Conservation (phyloP, 2,113 vertebrate genomes). For the Brienomyrus brachyistius region DNA sequence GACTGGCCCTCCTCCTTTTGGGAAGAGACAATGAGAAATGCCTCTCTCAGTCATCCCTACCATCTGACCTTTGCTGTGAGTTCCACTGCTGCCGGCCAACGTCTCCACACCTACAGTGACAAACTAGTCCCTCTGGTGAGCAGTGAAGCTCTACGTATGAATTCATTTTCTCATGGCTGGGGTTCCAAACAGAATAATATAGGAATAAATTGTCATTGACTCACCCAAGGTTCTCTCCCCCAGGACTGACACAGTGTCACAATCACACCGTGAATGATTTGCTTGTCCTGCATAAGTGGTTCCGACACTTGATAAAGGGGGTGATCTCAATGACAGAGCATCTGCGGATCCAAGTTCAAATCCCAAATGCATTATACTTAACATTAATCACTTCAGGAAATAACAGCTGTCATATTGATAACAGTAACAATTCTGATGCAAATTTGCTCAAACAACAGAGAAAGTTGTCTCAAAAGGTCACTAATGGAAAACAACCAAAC, state of each 20-base stretch:
- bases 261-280: conserved; percentile 3
- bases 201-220: conserved; percentile 8
- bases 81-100: not conserved
- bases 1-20: not conserved
- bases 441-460: not conserved
- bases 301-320: not conserved
- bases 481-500: not conserved
- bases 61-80: not conserved
- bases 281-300: not conserved
- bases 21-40: not conserved
- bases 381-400: conserved; percentile 3
- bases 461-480: not conserved
- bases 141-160: not conserved
- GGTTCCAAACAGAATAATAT: not conserved
- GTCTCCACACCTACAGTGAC: not conserved
- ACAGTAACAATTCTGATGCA: not conserved
- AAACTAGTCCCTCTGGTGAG: not conserved
- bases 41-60: not conserved
- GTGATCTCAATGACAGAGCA: not conserved
- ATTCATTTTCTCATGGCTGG: not conserved
- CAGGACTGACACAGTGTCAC: not conserved
- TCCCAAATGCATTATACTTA: not conserved
- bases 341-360: not conserved
- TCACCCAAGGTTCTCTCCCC: not conserved
- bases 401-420: not conserved